Evolutionary conservation across 2,113 vertebrate species (phyloP).

Genomic region (Manacus vitellinus): DNA sequence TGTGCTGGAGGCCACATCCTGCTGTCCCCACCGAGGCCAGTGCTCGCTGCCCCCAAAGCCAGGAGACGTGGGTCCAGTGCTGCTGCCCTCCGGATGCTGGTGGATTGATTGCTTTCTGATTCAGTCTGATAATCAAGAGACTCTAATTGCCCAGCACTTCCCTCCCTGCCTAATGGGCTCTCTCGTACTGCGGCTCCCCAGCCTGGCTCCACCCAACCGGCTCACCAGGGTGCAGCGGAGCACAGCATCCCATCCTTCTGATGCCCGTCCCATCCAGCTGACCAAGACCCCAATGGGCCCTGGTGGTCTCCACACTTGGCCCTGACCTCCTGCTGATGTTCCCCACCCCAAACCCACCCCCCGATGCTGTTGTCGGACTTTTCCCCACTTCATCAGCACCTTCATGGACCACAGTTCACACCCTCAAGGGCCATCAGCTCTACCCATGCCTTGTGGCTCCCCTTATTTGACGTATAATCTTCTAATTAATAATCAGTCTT

Average conservation of each 20-base stretch:
- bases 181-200: not conserved
- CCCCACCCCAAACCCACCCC: not conserved
- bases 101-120: not conserved
- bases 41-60: not conserved
- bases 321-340: not conserved
- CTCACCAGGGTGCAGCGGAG: not conserved
- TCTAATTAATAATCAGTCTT: slow-evolving; percentile 61
- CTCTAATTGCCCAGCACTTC: not conserved
- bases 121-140: not conserved
- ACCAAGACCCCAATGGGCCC: not conserved
- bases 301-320: not conserved
- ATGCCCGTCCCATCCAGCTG: accelerated
- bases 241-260: not conserved
- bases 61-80: accelerated
- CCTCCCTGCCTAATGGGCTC: not conserved
- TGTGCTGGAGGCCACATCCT: slow-evolving; percentile 1
- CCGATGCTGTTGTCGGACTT: not conserved
- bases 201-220: not conserved
- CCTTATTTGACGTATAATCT: slow-evolving; percentile 53
- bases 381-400: not conserved
- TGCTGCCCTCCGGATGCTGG: not conserved
- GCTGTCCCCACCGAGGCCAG: not conserved
- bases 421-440: not conserved
- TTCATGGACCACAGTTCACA: not conserved
- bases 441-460: slow-evolving; percentile 52